Evolutionary conservation across 2,888 invertebrate genomes (phyloP).

Genomic region (Acrobasis consociella): DNA sequence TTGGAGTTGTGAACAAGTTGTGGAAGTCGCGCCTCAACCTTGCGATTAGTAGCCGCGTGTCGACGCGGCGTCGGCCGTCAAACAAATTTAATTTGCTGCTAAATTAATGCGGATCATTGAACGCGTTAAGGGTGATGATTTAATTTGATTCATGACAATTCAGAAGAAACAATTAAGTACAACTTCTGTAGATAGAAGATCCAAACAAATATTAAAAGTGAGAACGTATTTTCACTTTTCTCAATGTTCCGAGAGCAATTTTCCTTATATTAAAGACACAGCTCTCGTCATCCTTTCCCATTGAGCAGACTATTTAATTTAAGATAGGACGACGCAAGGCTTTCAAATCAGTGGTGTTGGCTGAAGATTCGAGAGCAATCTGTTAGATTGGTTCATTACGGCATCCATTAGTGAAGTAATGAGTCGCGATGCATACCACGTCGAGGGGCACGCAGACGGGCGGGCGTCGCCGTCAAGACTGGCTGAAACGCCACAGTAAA

Average conservation of each 20-base stretch:
- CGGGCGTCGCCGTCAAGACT: not conserved
- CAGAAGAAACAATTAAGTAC: conserved; percentile 32
- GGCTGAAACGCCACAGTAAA: not conserved
- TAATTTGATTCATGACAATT: conserved; percentile 38
- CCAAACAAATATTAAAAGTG: no score
- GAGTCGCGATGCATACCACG: conserved; percentile 77
- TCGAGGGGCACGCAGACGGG: conserved; percentile 33
- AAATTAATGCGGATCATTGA: conserved; percentile 65
- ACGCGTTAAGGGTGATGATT: conserved; percentile 39
- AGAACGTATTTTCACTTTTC: no score
- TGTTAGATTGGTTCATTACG: conserved; percentile 81
- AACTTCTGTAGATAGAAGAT: not conserved
- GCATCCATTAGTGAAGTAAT: conserved; percentile 79
- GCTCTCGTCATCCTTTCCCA: conserved; percentile 22
- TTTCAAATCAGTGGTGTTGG: conserved; percentile 77
- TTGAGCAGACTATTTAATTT: conserved; percentile 58
- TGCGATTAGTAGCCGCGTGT: conserved; percentile 66
- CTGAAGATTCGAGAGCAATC: conserved; percentile 80
- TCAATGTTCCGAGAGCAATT: not conserved
- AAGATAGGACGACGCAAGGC: conserved; percentile 59
- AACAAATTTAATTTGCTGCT: conserved; percentile 68
- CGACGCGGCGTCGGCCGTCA: conserved; percentile 45
- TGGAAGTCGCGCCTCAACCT: conserved; percentile 64
- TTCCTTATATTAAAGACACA: not conserved
- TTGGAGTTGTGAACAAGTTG: conserved; percentile 73